Evolutionary conservation across 2,888 invertebrate species (phyloP).

Genomic region (Drosophila hamatofila): DNA sequence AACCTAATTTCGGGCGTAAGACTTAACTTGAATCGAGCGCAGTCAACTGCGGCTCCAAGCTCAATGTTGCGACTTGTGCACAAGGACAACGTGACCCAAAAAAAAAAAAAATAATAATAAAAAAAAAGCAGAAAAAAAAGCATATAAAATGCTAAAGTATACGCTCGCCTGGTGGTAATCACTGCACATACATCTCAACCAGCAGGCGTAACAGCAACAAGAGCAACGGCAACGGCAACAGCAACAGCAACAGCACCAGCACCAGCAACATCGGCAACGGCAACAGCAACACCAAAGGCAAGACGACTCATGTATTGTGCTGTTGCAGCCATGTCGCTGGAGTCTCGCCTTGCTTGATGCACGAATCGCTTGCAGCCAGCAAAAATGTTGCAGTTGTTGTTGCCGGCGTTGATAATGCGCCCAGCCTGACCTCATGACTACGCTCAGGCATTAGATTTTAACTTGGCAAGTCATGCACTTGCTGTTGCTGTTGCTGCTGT

Average conservation of each 20-base stretch:
- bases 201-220: conserved; percentile 56
- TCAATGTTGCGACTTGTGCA: conserved; percentile 39
- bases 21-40: conserved; percentile 25
- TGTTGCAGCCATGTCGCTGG: conserved; percentile 57
- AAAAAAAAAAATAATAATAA: conserved; percentile 50
- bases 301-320: conserved; percentile 30
- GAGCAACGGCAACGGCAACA: conserved; percentile 29
- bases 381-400: conserved; percentile 44
- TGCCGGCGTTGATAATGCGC: conserved; percentile 51
- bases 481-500: conserved; percentile 2
- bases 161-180: conserved; percentile 80
- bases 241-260: conserved; percentile 30
- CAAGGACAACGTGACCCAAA: conserved; percentile 74
- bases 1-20: conserved; percentile 70
- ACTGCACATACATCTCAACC: conserved; percentile 78
- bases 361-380: conserved; percentile 63
- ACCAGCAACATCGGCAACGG: conserved; percentile 31
- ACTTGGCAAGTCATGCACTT: conserved; percentile 37
- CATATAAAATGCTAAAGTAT: conserved; percentile 82
- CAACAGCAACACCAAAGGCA: conserved; percentile 55
- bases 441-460: conserved; percentile 47
- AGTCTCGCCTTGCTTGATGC: conserved; percentile 58
- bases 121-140: conserved; percentile 44
- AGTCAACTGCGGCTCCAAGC: conserved; percentile 22
- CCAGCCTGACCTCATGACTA: conserved; percentile 67